These are phyloP conservation scores for Tricholauxania praeusta DNA, from an alignment of 2,888 invertebrate species.

Conservation along the genomic window DNA sequence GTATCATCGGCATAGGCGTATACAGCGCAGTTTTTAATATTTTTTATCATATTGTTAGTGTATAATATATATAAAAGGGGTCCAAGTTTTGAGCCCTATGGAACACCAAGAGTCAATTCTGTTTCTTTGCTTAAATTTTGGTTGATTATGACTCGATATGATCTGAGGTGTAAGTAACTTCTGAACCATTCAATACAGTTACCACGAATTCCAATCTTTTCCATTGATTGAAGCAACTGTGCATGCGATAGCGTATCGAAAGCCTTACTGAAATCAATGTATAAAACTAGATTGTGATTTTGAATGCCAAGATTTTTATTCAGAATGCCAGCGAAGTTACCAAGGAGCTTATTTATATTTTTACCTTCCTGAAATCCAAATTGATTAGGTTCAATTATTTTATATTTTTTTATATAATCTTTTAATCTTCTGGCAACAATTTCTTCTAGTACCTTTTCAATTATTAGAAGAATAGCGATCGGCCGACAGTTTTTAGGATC, in stretches of 20 bases:
- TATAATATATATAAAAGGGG: constrained; percentile 20
- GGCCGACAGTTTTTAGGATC: constrained; percentile 28
- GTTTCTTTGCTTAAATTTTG: not conserved
- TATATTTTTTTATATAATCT: constrained; percentile 22
- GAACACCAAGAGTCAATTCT: not conserved
- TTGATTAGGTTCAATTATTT: constrained; percentile 11
- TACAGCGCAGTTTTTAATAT: constrained; percentile 1
- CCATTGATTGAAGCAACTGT: constrained; percentile 1
- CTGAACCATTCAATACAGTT: constrained; percentile 16
- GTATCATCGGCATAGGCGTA: constrained; percentile 29
- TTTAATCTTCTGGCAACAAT: constrained; percentile 24
- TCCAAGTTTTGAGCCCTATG: constrained; percentile 24
- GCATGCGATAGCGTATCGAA: constrained; percentile 29
- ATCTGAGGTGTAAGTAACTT: constrained; percentile 12
- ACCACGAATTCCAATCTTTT: constrained; percentile 20
- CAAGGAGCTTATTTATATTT: constrained; percentile 23
- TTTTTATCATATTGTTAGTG: constrained; percentile 20
- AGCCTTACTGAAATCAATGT: constrained; percentile 34
- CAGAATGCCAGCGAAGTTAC: not conserved
- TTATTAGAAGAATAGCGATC: constrained; percentile 8
- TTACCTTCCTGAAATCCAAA: constrained; percentile 27
- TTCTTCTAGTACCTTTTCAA: constrained; percentile 35
- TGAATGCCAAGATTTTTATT: constrained; percentile 25
- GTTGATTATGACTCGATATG: constrained; percentile 3
- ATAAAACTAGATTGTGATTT: constrained; percentile 9